Percentiles rank a stretch among this genome's conserved stretches.
phyloP scores from a whole-genome alignment of 2,888 invertebrate genomes.

The Spodoptera exigua region DNA sequence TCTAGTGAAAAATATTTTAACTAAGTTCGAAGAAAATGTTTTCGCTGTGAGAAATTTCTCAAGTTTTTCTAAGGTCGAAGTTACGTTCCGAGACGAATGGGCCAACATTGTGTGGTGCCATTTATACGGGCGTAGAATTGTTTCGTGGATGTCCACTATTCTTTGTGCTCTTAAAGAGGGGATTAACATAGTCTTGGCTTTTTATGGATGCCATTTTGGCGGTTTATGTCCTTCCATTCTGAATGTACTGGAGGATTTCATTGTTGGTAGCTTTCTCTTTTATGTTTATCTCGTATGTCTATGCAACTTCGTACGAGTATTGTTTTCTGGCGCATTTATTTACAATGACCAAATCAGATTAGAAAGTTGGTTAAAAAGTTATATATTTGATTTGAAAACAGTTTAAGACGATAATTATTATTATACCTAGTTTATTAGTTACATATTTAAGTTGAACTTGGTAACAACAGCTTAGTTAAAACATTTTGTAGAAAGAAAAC shows the following conservation, averaged over 20 bases:
- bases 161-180: conserved; percentile 17
- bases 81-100: conserved; percentile 33
- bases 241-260: conserved; percentile 9
- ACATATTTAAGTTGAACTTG: too few species aligned
- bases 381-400: too few species aligned
- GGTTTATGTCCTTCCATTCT: conserved; percentile 1
- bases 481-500: too few species aligned
- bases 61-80: conserved; percentile 35
- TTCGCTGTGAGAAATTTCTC: conserved; percentile 25
- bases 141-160: conserved; percentile 34
- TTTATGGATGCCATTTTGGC: conserved; percentile 31
- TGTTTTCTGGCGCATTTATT: too few species aligned
- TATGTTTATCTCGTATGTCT: conserved; percentile 1
- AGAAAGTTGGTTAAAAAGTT: too few species aligned
- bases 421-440: too few species aligned
- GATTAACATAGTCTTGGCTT: conserved; percentile 26
- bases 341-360: too few species aligned
- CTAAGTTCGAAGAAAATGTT: conserved; percentile 37
- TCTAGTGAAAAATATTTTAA: conserved; percentile 26
- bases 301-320: too few species aligned
- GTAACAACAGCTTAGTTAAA: too few species aligned
- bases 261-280: conserved; percentile 18
- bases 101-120: conserved; percentile 11
- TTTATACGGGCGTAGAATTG: conserved; percentile 21
- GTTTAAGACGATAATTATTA: too few species aligned